Base-by-base conservation (phyloP, 2,113 vertebrate genomes). In the Neodon shergylaensis region DNA sequence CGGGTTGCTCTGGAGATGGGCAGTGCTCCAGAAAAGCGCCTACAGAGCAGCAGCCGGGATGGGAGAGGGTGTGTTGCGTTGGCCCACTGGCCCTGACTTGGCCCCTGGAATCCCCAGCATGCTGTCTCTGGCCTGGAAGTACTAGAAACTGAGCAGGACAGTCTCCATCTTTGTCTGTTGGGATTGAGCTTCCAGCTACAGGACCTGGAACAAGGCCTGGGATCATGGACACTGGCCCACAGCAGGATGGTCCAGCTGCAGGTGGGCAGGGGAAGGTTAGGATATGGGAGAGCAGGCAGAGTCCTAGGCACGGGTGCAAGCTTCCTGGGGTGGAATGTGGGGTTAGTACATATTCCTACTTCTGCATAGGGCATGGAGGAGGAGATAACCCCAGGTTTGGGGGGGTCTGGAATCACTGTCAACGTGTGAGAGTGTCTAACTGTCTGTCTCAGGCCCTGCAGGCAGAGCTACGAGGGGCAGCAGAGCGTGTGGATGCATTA, bases 381-480 rank as follows among this genome's bases (percentile, higher is more conserved):
- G 52, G 17, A 39, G 33, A 0, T 90, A 49, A 81, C 28, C 73
- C 49, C 19, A 85, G 72, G 88, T 24, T 24, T 31, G 11, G 28
- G 61, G 61, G 61, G 66, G 36, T 90, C 79, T 65, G 65, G 74
- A 54, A 12, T 66, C 10, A 11, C n/a, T 47, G 61, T 12, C 83
- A 36, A 10, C n/a, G 24, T 68, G 65, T 39, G 14, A 24, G 87
- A 85, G 66, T 44, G 76, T 90, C 83, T 36, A 82, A 77, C 70
- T 26, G 1, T 78, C 26, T 94, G 84, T 79, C 58, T 39, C 86
- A 99, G 99, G 97, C 98, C 0, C 99, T 99, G 88, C 99, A 99
- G 98, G 97, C 98, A 93, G 98, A 98, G 17, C 98, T 99, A 24
- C 97, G 95, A 1, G 98, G 97, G 88, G 99, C 98, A 88, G 98